These are phyloP conservation scores for Sinodicranocentrus sp. DNA, from an alignment of 2,888 invertebrate genomes.

Conservation along the genomic window DNA sequence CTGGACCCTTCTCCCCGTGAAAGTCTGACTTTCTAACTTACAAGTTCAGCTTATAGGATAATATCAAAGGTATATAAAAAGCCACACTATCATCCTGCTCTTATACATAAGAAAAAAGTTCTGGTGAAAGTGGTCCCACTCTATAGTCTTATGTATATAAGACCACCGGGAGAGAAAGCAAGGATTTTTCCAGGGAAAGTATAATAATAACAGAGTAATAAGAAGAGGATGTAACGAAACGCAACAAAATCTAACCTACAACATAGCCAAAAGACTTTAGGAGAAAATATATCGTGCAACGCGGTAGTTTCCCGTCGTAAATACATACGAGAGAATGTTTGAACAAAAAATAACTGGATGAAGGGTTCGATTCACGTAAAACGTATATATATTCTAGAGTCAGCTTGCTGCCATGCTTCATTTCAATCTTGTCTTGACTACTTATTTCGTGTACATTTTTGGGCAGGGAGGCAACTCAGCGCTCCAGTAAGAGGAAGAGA, in stretches of 20 bases:
- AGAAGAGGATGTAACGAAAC: conserved; percentile 19
- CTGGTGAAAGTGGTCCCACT: no score
- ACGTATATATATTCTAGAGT: conserved; percentile 4
- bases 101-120: conserved; percentile 6
- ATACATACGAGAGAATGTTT: neutral
- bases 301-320: conserved; percentile 12
- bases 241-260: conserved; percentile 42
- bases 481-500: no score
- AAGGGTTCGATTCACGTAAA: no score
- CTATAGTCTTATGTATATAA: neutral
- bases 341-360: no score
- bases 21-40: neutral
- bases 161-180: neutral
- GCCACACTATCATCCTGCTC: neutral
- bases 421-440: conserved; percentile 56
- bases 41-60: neutral
- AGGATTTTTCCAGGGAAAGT: neutral
- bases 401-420: conserved; percentile 54
- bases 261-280: conserved; percentile 30
- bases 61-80: neutral
- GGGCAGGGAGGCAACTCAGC: conserved; percentile 5
- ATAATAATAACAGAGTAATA: neutral
- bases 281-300: conserved; percentile 37
- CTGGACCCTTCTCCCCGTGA: neutral
- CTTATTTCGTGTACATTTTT: conserved; percentile 36